Conservation (phyloP, 2,797 vertebrate species). For the Clamator glandarius region DNA sequence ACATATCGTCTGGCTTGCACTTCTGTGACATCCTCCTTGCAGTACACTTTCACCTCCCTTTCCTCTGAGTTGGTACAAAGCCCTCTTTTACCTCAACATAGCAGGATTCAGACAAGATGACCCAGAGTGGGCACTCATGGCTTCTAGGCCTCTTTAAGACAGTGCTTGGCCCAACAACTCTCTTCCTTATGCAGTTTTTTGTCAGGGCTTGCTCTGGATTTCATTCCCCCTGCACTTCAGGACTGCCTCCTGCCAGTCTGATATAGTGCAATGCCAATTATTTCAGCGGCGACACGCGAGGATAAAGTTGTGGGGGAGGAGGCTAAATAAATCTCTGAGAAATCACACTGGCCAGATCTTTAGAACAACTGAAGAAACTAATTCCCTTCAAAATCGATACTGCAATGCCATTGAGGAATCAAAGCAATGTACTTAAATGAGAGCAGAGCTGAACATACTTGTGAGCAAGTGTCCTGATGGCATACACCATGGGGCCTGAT, state of each 20-base stretch:
- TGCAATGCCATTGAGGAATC: slow-evolving; percentile 60
- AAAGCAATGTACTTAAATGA: slow-evolving; percentile 18
- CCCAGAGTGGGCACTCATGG: not conserved
- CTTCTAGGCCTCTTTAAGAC: slow-evolving; percentile 28
- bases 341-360: slow-evolving; percentile 44
- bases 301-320: slow-evolving; percentile 53
- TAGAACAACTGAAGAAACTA: slow-evolving; percentile 56
- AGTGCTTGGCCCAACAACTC: not conserved
- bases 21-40: not conserved
- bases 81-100: not conserved
- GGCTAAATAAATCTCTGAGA: slow-evolving; percentile 16
- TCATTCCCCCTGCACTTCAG: not conserved
- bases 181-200: not conserved
- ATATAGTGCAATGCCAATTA: slow-evolving; percentile 51
- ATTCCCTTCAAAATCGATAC: slow-evolving; percentile 71
- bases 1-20: too few relatives aligned
- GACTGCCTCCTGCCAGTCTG: not conserved
- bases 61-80: not conserved
- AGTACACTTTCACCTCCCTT: not conserved
- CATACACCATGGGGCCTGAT: not conserved
- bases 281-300: slow-evolving; percentile 42
- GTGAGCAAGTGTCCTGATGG: slow-evolving; percentile 23
- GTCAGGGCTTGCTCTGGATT: not conserved
- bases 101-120: slow-evolving; percentile 12
- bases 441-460: slow-evolving; percentile 20